A percentile compares a stretch with the other conserved stretches of the same genome.
Evolutionary conservation across 2,113 vertebrate genomes (phyloP).

Genomic region (Forbesichthys agassizii): DNA sequence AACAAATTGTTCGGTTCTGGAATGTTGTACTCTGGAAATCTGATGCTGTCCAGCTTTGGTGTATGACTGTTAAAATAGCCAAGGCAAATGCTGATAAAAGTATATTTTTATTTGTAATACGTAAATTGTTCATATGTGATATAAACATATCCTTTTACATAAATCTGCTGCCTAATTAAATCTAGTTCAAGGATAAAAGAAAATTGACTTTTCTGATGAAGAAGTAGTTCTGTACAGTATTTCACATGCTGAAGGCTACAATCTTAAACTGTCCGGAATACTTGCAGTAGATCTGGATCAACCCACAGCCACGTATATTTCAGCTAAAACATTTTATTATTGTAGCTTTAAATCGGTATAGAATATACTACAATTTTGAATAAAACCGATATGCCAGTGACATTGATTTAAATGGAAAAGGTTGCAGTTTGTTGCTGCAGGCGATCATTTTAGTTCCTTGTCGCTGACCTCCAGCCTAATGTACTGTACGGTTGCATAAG

Average conservation of each 20-base stretch:
- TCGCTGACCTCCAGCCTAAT: slow-evolving; percentile 5
- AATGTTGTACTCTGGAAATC: too few relatives aligned
- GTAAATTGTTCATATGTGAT: slow-evolving; percentile 37
- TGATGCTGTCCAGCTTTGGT: slow-evolving; percentile 19
- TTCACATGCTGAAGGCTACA: slow-evolving; percentile 4
- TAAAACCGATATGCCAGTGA: neutral
- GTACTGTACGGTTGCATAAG: slow-evolving; percentile 30
- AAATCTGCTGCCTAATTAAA: neutral
- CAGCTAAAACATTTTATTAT: too few relatives aligned
- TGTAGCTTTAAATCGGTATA: too few relatives aligned
- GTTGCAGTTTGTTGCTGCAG: too few relatives aligned
- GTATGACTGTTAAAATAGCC: slow-evolving; percentile 43
- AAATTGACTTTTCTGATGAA: slow-evolving; percentile 2
- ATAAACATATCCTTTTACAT: slow-evolving; percentile 3
- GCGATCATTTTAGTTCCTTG: slow-evolving; percentile 8
- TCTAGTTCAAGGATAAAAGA: slow-evolving; percentile 3
- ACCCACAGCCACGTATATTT: too few relatives aligned
- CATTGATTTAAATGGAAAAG: too few relatives aligned
- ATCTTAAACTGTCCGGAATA: too few relatives aligned
- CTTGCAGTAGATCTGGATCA: too few relatives aligned
- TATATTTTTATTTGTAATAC: slow-evolving; percentile 29
- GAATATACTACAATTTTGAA: neutral
- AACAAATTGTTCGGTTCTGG: neutral
- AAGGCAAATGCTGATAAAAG: neutral
- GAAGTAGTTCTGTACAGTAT: slow-evolving; percentile 6